Percentiles rank a stretch among this genome's conserved stretches.
These are phyloP conservation scores for Grapholita molesta DNA, from an alignment of 1,140 invertebrate genomes.

Conservation along the genomic window DNA sequence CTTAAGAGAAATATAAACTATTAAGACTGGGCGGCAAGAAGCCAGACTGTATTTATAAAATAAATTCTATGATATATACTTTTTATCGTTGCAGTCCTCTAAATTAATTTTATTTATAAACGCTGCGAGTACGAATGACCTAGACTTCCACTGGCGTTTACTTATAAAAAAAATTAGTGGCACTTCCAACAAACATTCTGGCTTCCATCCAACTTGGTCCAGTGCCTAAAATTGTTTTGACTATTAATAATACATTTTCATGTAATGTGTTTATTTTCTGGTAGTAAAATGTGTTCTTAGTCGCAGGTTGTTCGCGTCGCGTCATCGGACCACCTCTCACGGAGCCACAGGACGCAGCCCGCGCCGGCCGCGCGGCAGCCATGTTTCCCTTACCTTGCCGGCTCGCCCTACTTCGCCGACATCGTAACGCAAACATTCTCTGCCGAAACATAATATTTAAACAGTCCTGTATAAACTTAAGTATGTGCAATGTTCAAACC, in stretches of 20 bases:
- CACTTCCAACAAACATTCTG: conserved; percentile 21
- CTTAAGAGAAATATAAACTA: no score
- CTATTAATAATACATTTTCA: not conserved
- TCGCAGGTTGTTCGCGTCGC: conserved; percentile 39
- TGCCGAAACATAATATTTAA: conserved; percentile 51
- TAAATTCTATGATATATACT: no score
- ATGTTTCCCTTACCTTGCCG: conserved; percentile 63
- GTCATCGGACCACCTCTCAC: conserved; percentile 38
- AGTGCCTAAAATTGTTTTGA: conserved; percentile 26
- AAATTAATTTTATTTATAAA: not conserved
- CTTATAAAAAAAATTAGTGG: not conserved
- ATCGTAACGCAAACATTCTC: conserved; percentile 61
- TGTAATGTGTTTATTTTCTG: not conserved
- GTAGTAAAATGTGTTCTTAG: conserved; percentile 24
- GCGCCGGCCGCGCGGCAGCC: conserved; percentile 44
- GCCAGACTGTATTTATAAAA: no score
- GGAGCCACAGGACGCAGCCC: conserved; percentile 18
- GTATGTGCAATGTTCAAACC: conserved; percentile 76
- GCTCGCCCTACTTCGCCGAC: conserved; percentile 58
- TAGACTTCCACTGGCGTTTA: not conserved
- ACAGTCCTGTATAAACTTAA: conserved; percentile 59
- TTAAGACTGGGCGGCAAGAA: no score
- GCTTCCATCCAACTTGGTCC: conserved; percentile 27
- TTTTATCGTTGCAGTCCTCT: not conserved
- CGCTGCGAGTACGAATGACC: not conserved